Conservation (phyloP, 1,140 invertebrate genomes). For the Vollenhovia emeryi region DNA sequence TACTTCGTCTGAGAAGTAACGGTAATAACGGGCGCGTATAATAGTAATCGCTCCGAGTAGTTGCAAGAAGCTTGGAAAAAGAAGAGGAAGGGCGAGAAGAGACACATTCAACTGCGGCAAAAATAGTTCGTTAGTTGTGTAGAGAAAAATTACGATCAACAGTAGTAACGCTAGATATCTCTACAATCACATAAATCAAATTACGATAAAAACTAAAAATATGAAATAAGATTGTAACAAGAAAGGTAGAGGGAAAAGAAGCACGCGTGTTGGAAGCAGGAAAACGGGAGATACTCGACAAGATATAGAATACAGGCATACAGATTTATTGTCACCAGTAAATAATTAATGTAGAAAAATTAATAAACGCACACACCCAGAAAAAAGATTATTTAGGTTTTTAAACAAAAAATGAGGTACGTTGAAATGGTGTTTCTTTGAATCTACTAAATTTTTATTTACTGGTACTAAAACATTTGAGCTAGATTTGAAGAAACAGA, state of each 20-base stretch:
- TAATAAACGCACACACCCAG: too few relatives aligned
- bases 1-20: not conserved
- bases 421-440: too few relatives aligned
- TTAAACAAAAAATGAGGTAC: too few relatives aligned
- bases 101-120: not conserved
- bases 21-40: not conserved
- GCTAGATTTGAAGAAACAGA: too few relatives aligned
- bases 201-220: not conserved
- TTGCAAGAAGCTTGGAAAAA: not conserved
- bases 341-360: too few relatives aligned
- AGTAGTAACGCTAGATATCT: not conserved
- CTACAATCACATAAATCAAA: not conserved
- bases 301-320: too few relatives aligned
- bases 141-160: not conserved
- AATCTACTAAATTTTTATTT: too few relatives aligned
- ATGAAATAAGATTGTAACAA: not conserved
- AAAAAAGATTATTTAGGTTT: too few relatives aligned
- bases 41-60: constrained; percentile 11
- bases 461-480: too few relatives aligned
- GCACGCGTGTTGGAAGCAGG: not conserved
- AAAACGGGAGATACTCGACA: not conserved
- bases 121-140: not conserved
- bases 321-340: too few relatives aligned
- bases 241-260: not conserved
- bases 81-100: not conserved